Percentiles rank a stretch among this genome's conserved stretches.
Conservation (phyloP, 2,888 invertebrate species). For the Lissonota sp. region DNA sequence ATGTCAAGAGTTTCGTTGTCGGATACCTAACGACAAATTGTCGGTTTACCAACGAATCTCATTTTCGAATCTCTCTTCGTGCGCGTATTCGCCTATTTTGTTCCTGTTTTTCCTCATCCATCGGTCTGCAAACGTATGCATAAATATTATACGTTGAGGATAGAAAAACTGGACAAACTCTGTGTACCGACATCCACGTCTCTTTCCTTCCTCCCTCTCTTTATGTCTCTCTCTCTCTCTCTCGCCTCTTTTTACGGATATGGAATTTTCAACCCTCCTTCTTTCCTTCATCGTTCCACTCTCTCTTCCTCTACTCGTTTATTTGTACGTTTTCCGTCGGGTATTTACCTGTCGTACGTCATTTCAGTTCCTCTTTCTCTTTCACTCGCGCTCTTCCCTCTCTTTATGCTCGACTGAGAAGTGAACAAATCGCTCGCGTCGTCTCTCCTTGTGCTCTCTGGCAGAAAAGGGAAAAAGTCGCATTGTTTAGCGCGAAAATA, state of each 20-base stretch:
- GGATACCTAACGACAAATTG: slow-evolving; percentile 83
- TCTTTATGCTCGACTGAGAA: slow-evolving; percentile 21
- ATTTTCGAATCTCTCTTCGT: slow-evolving; percentile 78
- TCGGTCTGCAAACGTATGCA: slow-evolving; percentile 37
- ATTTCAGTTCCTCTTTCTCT: slow-evolving; percentile 51
- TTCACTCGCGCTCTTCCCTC: slow-evolving; percentile 21
- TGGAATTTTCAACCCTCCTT: slow-evolving; percentile 51
- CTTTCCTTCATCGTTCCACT: slow-evolving; percentile 20
- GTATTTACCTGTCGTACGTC: slow-evolving; percentile 69
- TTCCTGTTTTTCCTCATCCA: slow-evolving; percentile 75
- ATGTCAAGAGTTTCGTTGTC: slow-evolving; percentile 82
- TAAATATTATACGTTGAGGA: slow-evolving; percentile 13
- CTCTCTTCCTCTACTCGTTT: slow-evolving; percentile 25
- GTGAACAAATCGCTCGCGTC: slow-evolving; percentile 43
- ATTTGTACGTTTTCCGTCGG: slow-evolving; percentile 57
- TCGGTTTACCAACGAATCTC: slow-evolving; percentile 84
- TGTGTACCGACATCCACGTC: slow-evolving; percentile 54
- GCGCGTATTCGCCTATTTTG: slow-evolving; percentile 69
- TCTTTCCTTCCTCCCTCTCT: slow-evolving; percentile 72
- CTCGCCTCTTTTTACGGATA: slow-evolving; percentile 51
- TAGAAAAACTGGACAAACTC: slow-evolving; percentile 40
- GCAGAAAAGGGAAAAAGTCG: slow-evolving; percentile 64
- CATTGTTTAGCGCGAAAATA: slow-evolving; percentile 67
- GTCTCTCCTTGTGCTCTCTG: slow-evolving; percentile 28
- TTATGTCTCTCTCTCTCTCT: slow-evolving; percentile 33